A percentile compares a stretch with the other conserved stretches of the same genome.
phyloP scores from a whole-genome alignment of 2,888 invertebrate genomes.

The Trichacis sp. region DNA sequence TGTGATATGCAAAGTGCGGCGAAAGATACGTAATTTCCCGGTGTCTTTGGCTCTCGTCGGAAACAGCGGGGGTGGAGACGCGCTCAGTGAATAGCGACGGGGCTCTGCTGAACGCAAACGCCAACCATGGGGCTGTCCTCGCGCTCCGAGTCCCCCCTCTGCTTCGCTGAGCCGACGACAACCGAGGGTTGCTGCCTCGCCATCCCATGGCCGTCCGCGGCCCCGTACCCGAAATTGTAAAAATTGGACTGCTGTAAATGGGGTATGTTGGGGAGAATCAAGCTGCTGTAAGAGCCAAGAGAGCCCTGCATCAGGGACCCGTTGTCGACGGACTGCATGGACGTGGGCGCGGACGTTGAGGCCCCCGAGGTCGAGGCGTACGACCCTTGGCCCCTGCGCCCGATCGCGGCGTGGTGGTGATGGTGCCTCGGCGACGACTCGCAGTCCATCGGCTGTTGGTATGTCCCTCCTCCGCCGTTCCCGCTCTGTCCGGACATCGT shows the following conservation, averaged over 20 bases:
- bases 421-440: slow-evolving; percentile 74
- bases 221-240: slow-evolving; percentile 64
- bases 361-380: slow-evolving; percentile 47
- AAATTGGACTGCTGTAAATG: slow-evolving; percentile 65
- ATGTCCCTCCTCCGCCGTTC: slow-evolving; percentile 59
- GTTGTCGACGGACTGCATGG: slow-evolving; percentile 63
- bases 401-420: slow-evolving; percentile 52
- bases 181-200: slow-evolving; percentile 60
- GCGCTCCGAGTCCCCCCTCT: slow-evolving; percentile 67
- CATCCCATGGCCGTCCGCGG: slow-evolving; percentile 62
- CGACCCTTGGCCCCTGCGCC: slow-evolving; percentile 49
- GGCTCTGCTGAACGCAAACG: slow-evolving; percentile 91
- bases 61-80: slow-evolving; percentile 1
- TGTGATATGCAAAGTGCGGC: slow-evolving; percentile 35
- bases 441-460: slow-evolving; percentile 82
- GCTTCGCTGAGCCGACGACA: slow-evolving; percentile 62
- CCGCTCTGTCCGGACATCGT: slow-evolving; percentile 68
- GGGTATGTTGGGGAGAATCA: slow-evolving; percentile 68
- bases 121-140: slow-evolving; percentile 88
- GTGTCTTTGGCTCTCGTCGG: slow-evolving; percentile 27
- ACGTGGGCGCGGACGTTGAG: slow-evolving; percentile 58
- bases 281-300: slow-evolving; percentile 68
- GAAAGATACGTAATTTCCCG: slow-evolving; percentile 12
- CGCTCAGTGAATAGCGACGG: slow-evolving; percentile 87
- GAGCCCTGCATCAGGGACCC: slow-evolving; percentile 68